Base-by-base conservation (phyloP, 2,888 invertebrate genomes). In the Electrophaes corylata region DNA sequence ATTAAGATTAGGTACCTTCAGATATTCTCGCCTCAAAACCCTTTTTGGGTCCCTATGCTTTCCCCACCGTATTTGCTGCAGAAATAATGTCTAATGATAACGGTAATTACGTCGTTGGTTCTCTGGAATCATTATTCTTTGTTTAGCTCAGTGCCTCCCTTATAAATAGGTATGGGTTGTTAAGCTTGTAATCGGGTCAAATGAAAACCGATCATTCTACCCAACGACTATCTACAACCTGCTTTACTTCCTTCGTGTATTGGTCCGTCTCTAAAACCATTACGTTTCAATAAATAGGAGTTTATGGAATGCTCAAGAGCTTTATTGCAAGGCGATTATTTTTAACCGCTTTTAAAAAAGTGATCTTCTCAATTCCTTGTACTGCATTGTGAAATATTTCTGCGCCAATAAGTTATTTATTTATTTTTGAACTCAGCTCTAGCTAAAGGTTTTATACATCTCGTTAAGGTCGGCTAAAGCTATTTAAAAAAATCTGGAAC, bases 1-100 rank as follows among this genome's bases (percentile, higher is more conserved):
- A 85, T 85, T 86, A 83, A 81, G 80, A 82, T 82, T 81, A 75
- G 72, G 71, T 69, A 76, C 73, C 72, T 70, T 71, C 72, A 70
- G 65, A 73, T 76, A 73, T 73, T 79, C 71, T 73, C 68, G 66
- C 61, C 69, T 63, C 62, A 63, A 66, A 72, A 69, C 71, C 74
- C 69, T 69, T 76, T 78, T 73, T 61, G 66, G 37, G 64, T 60
- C 62, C 67, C 64, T 64, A 66, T 72, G 72, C 67, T 64, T 66
- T 59, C 59, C n/a, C 63, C 60, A 66, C 65, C 64, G 70, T 73
- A 70, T 70, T 75, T 62, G 66, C 65, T 64, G 61, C 63, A 52
- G 59, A 69, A 69, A 72, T 70, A 69, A 70, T 70, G 65, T 62
- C 68, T 64, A 65, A 67, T 65, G 64, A 59, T 65, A 67, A 69